phyloP scores from a whole-genome alignment of 2,888 invertebrate genomes.

The Pilophorus perplexus region DNA sequence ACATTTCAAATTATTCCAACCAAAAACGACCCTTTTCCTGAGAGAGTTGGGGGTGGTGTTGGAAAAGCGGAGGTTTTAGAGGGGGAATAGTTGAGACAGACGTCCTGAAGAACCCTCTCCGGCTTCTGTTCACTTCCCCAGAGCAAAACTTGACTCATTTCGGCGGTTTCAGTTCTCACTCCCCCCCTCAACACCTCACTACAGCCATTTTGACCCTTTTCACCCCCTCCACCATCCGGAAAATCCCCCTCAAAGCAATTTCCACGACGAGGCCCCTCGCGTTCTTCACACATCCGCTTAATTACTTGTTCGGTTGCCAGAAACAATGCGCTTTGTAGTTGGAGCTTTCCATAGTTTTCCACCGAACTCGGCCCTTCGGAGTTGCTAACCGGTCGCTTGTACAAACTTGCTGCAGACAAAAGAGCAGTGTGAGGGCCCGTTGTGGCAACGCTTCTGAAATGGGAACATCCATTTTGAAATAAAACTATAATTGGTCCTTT shows the following conservation, averaged over 20 bases:
- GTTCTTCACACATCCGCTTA: slow-evolving; percentile 21
- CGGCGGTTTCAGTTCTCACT: background rate
- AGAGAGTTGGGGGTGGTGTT: too few species aligned
- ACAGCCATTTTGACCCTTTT: background rate
- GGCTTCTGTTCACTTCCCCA: too few species aligned
- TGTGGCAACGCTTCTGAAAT: too few species aligned
- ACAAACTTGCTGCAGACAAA: too few species aligned
- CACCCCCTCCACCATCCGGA: background rate
- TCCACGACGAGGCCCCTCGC: too few species aligned
- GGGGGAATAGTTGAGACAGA: slow-evolving; percentile 4
- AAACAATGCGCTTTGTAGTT: slow-evolving; percentile 18
- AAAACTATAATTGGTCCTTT: too few species aligned
- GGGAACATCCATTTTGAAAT: too few species aligned
- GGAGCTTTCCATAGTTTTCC: slow-evolving; percentile 12
- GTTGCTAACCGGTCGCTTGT: too few species aligned
- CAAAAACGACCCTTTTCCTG: background rate
- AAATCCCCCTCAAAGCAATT: slow-evolving; percentile 14
- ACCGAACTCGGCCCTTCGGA: slow-evolving; percentile 14
- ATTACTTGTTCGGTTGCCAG: slow-evolving; percentile 21
- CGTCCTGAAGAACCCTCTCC: slow-evolving; percentile 17
- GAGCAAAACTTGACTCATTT: slow-evolving; percentile 8
- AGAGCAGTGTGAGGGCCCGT: too few species aligned
- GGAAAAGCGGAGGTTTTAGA: slow-evolving; percentile 1
- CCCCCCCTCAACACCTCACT: background rate
- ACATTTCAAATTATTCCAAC: slow-evolving; percentile 17